These are phyloP conservation scores for Medauroidea extradentata DNA, from an alignment of 1,140 invertebrate genomes.

Conservation along the genomic window DNA sequence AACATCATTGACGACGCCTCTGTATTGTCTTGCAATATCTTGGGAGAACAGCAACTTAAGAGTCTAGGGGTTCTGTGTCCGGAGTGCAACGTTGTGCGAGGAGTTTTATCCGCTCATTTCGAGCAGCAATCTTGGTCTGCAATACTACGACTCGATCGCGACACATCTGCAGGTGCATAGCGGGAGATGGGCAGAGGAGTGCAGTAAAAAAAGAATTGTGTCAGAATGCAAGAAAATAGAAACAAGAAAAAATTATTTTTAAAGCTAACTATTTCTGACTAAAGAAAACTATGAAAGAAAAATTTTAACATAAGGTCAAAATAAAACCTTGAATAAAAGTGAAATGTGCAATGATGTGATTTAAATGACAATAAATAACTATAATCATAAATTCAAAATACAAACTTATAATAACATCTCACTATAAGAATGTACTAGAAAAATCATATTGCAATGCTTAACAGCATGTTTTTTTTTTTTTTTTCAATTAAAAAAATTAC, in stretches of 20 bases:
- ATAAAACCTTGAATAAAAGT: no score
- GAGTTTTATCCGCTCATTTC: slow-evolving; percentile 81
- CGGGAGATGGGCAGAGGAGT: slow-evolving; percentile 39
- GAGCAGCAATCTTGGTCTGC: slow-evolving; percentile 82
- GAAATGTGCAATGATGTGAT: not conserved
- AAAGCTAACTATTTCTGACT: not conserved
- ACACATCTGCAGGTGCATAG: slow-evolving; percentile 58
- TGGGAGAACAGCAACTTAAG: slow-evolving; percentile 13
- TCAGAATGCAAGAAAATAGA: slow-evolving; percentile 7
- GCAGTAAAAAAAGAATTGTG: slow-evolving; percentile 56
- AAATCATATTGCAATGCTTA: not conserved
- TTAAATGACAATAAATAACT: not conserved
- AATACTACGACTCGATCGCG: slow-evolving; percentile 78
- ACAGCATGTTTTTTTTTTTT: no score
- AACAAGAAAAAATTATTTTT: not conserved
- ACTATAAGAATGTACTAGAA: not conserved
- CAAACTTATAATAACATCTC: not conserved
- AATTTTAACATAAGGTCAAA: not conserved
- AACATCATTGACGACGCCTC: not conserved
- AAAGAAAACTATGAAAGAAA: not conserved
- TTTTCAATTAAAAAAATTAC: no score
- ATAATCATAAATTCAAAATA: slow-evolving; percentile 4
- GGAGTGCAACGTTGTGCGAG: slow-evolving; percentile 78
- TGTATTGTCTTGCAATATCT: no score
- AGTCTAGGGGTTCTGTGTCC: slow-evolving; percentile 61